Evolutionary conservation across 2,888 invertebrate species (phyloP), one percentile per base, ranked within the genome.

Genomic region (Melanostoma mellinum): DNA sequence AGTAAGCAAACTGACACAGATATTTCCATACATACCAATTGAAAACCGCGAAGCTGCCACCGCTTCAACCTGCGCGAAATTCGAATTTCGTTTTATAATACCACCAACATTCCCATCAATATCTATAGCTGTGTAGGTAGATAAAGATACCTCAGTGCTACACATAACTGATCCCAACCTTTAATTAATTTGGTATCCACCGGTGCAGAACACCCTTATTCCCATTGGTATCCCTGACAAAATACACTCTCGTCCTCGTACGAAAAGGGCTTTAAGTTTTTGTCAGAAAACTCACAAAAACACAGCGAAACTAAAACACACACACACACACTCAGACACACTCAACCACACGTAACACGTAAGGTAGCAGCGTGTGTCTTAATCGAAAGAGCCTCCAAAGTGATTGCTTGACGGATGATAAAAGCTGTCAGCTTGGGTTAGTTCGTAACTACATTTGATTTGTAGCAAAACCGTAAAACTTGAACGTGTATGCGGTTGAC

Each of bases 181-280:
- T 74, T 82, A 82, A 82, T 82, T 82, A 73, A 82, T 82, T 82
- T 82, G 56, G 65, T 35, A 33, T 82, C 78, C 63, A 78, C 20
- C 63, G 36, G 40, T 52, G 82, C 72, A 52, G 53, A 81, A 72
- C 50, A 36, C 40, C 55, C 60, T 30, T 38, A 63, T 48, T 6
- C 32, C 38, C 38, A 9, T 3, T n/a, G 6, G 9, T 9, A 20
- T 3, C 20, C 35, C 40, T 10, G 60, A 4, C 3, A 42, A 40
- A 36, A 20, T n/a, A 20, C 48, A 5, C 40, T 32, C 52, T 30
- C 53, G 9, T 9, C 38, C 38, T 30, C 30, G 9, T 40, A n/a
- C 36, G 42, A 63, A 58, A 38, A 50, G 40, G 50, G 32, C 63
- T 55, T 44, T n/a, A 36, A 44, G 53, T 46, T 67, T 58, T 63